These are phyloP conservation scores for Xestia xanthographa DNA, from an alignment of 2,888 invertebrate species.

Conservation along the genomic window DNA sequence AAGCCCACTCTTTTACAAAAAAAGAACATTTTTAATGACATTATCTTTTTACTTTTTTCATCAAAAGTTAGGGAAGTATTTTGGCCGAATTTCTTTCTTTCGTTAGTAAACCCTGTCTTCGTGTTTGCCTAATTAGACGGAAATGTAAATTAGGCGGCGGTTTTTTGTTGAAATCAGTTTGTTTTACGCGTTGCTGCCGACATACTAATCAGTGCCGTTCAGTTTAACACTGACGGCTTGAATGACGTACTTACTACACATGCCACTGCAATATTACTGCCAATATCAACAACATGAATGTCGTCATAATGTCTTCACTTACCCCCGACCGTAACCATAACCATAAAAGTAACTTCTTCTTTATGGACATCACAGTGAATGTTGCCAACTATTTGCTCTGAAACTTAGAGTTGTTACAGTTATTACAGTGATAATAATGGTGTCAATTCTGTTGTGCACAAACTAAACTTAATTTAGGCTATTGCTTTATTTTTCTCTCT, in stretches of 20 bases:
- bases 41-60: conserved; percentile 9
- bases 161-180: conserved; percentile 29
- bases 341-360: conserved; percentile 17
- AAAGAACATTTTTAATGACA: background rate
- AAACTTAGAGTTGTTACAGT: conserved; percentile 5
- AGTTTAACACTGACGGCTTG: background rate
- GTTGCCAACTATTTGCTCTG: conserved; percentile 17
- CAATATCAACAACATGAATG: conserved; percentile 3
- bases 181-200: background rate
- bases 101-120: conserved; percentile 33
- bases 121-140: conserved; percentile 48
- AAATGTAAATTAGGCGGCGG: conserved; percentile 42
- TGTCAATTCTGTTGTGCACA: no score
- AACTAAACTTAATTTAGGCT: no score
- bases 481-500: no score
- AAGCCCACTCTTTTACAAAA: background rate
- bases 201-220: background rate
- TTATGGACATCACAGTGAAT: conserved; percentile 20
- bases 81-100: conserved; percentile 12
- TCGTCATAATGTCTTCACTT: background rate
- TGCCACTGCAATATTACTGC: background rate
- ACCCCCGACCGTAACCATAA: background rate
- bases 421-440: conserved; percentile 10
- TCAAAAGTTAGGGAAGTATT: conserved; percentile 17
- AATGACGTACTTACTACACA: background rate